Base-by-base conservation (phyloP, 2,113 vertebrate genomes). In the Nannospalax galili region DNA sequence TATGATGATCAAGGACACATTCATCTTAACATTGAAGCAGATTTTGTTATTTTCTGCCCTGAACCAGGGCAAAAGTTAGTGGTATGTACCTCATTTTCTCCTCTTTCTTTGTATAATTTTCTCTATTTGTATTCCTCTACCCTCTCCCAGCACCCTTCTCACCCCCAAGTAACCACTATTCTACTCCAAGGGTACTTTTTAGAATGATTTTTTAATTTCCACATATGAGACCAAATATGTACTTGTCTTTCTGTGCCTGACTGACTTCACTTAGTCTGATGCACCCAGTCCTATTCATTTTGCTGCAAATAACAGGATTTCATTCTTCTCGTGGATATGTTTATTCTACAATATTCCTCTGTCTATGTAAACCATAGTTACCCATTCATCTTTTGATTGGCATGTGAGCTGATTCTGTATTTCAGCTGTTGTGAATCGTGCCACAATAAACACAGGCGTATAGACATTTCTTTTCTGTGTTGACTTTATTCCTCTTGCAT, bases 1-100 rank as follows among this genome's bases (percentile, higher is more conserved):
- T 98, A 98, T 45, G 99, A 99, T 58, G 99, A 99, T 95, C 99
- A 99, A 12, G 99, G 99, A 26, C 99, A 99, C 95, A 98, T 99
- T 97, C 99, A 99, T 95, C 92, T 99, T 93, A 98, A 99, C 97
- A 96, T 99, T 72, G 98, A 99, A 92, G 99, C 99, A 2, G 98
- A 98, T 91, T 99, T 99, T 93, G 97, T 99, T 64, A 92, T 99
- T 78, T 99, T 99, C 96, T 98, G 98, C 92, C 99, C 99, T 60
- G 96, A 97, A 89, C 98, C 92, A 9, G 99, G 99, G 85, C 98
- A 99, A 35, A 99, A 98, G 30, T 98, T 99, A 90, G 92, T 98
- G 99, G 99, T 99, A 98, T 87, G 99, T 96, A 92, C 91, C 17
- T 81, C 22, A 26, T 26, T 94, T 0, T 75, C 0, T 64, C 56